phyloP scores from a whole-genome alignment of 2,113 vertebrate species.

The Pteronura brasiliensis region DNA sequence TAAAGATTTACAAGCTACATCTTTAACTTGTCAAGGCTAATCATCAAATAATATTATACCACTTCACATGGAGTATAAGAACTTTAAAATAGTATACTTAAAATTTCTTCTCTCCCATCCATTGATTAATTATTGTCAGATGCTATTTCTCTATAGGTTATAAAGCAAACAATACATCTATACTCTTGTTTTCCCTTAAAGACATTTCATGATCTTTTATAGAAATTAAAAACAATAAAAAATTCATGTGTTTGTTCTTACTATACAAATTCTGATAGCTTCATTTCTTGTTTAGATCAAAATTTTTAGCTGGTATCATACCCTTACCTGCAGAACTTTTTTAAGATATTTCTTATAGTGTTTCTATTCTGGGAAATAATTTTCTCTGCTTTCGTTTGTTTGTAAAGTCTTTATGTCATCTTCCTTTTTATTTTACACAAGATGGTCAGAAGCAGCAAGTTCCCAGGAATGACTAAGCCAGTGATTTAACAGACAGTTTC shows the following conservation, averaged over 20 bases:
- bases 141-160: background rate
- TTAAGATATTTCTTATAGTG: background rate
- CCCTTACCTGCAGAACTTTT: background rate
- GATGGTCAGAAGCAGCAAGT: background rate
- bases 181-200: background rate
- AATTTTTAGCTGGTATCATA: background rate
- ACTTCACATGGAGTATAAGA: background rate
- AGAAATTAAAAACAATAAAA: background rate
- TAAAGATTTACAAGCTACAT: background rate
- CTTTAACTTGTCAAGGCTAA: background rate
- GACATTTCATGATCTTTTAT: background rate
- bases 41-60: background rate
- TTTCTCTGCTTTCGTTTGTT: background rate
- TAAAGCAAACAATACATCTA: background rate
- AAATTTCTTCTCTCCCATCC: background rate
- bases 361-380: background rate
- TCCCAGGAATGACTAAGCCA: background rate
- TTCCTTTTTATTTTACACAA: conserved; percentile 6
- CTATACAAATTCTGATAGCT: background rate
- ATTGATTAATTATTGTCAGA: background rate
- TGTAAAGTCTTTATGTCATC: background rate
- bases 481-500: background rate
- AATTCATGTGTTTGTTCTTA: background rate
- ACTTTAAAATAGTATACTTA: background rate
- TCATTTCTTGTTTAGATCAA: background rate